Evolutionary conservation across 1,140 invertebrate species (phyloP), one percentile per base, ranked within the genome.

Genomic region (Brachionus sp.): DNA sequence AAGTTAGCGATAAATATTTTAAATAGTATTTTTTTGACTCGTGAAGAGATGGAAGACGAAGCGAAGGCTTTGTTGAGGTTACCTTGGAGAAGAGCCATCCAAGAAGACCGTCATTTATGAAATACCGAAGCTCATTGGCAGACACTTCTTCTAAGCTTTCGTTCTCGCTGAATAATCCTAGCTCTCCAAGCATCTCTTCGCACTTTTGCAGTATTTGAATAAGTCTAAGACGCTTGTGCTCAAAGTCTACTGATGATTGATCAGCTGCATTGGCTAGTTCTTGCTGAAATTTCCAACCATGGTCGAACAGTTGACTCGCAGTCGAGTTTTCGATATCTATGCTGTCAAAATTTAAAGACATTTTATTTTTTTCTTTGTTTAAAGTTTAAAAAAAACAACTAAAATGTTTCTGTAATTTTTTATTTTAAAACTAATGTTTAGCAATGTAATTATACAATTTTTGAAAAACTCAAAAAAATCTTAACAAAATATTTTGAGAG

Each of bases 71-170:
- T n/a, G 80, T 3, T 19, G 80, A 44, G 9, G 12, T 19, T 37
- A 35, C n/a, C 44, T 82, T 68, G 19, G 39, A 83, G 35, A 12
- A 50, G 6, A 70, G 13, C 57, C 64, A 53, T 9, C 25, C 83
- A 3, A 78, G 5, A 5, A 66, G 46, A 57, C 23, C 68, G 37
- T 73, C 66, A 70, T 37, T 66, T 4, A 50, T 25, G 12, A 83
- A 84, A 84, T 86, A 90, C 86, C 94, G 94, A 2, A 98, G 87
- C 86, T 95, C 92, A 84, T 93, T 92, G 12, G 95, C 95, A 0
- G 94, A 88, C 10, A 97, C 87, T 90, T 98, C 96, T 75, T 95
- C 94, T 53, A 95, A 90, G 29, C 89, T 90, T 91, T 98, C 96
- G 90, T 97, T 97, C 37, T 88, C 87, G 88, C 94, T 96, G 86